These are phyloP conservation scores for Phaethornis superciliosus DNA, from an alignment of 2,113 vertebrate genomes.

Conservation along the genomic window DNA sequence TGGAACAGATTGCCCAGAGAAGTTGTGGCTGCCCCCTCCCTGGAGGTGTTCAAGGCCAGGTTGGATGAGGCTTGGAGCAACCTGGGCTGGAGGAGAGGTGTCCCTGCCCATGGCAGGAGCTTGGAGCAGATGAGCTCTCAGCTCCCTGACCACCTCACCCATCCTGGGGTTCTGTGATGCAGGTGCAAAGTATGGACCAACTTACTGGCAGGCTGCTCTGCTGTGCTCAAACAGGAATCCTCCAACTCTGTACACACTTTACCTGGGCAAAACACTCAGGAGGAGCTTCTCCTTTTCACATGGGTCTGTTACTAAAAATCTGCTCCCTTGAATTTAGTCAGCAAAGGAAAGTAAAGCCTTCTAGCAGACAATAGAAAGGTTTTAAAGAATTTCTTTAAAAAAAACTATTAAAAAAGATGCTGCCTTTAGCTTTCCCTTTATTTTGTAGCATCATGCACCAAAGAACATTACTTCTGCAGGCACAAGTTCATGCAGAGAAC, in stretches of 20 bases:
- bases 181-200: background rate
- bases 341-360: background rate
- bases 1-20: too few relatives aligned
- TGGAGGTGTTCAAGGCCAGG: too few relatives aligned
- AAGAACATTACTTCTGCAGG: constrained; percentile 4
- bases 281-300: background rate
- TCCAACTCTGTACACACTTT: fast-evolving
- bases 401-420: background rate
- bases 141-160: too few relatives aligned
- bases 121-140: too few relatives aligned
- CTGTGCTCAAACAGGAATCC: background rate
- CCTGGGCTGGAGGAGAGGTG: too few relatives aligned
- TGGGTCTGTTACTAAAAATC: background rate
- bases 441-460: constrained; percentile 37
- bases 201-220: background rate
- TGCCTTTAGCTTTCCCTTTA: background rate
- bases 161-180: too few relatives aligned
- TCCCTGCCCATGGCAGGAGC: too few relatives aligned
- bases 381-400: background rate
- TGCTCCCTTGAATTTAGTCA: background rate
- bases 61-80: too few relatives aligned
- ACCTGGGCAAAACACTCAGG: background rate
- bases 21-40: too few relatives aligned
- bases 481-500: constrained; percentile 67
- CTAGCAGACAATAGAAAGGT: background rate